Evolutionary conservation across 1,140 invertebrate genomes (phyloP), one percentile per base, ranked within the genome.

Genomic region (Cydia pomonella): DNA sequence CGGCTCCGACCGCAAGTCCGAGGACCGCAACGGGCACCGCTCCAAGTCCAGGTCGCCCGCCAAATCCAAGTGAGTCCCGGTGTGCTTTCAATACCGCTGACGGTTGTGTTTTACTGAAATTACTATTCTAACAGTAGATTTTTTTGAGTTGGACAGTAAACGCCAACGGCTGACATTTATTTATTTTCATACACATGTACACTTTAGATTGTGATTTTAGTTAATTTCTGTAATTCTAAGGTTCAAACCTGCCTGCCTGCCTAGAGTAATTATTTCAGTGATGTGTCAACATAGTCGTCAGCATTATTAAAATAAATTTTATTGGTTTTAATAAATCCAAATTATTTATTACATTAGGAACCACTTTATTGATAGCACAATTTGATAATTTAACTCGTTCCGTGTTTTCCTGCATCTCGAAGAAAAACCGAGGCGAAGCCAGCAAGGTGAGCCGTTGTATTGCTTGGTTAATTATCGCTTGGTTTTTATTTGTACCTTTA

Each of bases 21-120:
- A 81, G 29, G 88, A 89, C 82, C 84, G 85, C 85, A 93, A 80
- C 86, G 94, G 93, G 75, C 91, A 93, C 79, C 87, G 90, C 71
- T 93, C 93, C 59, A 90, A 92, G 75, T 93, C 93, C 21, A 85
- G 90, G 63, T 93, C 92, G 29, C 90, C 86, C 53, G 79, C 79
- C 16, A 82, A 84, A 2, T 87, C 86, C 82, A 89, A 88, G 88
- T 90, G 80, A 90, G 86, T 92, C 77, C 76, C 85, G 82, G 63
- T 89, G 92, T 84, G 93, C 92, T 82, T 90, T 93, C 84, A 92
- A 93, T 88, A 9, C 29, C 13, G 86, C 76, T 93, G 90, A 80
- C 92, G 86, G 66, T 76, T 78, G 64, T 86, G 88, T 74, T 74
- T 77, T 44, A 86, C 83, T 84, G 81, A 82, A 76, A 53, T 85